Evolutionary conservation across 2,888 invertebrate genomes (phyloP).

Genomic region (Nephrocerus scutellatus): DNA sequence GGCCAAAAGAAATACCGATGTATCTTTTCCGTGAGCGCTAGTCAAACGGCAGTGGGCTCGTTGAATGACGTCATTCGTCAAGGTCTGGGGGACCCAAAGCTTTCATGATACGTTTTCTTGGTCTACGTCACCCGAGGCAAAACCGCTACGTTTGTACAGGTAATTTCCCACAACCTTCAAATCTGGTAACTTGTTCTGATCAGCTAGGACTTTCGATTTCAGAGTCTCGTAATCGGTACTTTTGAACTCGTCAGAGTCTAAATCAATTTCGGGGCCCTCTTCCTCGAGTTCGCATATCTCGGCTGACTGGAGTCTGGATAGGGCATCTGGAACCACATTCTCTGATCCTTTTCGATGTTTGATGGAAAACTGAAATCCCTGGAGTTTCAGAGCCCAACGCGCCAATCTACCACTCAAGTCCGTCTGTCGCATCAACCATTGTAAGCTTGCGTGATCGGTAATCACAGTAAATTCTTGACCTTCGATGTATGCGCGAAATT

Average conservation of each 20-base stretch:
- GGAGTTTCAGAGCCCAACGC: slow-evolving; percentile 22
- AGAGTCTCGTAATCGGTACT: background rate
- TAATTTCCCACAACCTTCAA: slow-evolving; percentile 7
- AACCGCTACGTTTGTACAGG: slow-evolving; percentile 11
- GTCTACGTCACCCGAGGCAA: background rate
- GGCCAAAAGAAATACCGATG: slow-evolving; percentile 14
- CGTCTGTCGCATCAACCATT: slow-evolving; percentile 27
- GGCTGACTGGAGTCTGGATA: slow-evolving; percentile 16
- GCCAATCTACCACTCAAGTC: slow-evolving; percentile 27
- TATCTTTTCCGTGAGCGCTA: slow-evolving; percentile 7
- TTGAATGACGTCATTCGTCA: slow-evolving; percentile 3
- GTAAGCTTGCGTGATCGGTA: slow-evolving; percentile 28
- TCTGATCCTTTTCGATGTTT: slow-evolving; percentile 24
- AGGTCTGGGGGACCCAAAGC: slow-evolving; percentile 13
- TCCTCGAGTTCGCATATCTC: background rate
- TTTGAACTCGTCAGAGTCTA: background rate
- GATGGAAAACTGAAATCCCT: slow-evolving; percentile 18
- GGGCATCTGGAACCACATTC: slow-evolving; percentile 27
- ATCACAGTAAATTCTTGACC: slow-evolving; percentile 21
- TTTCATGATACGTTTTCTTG: slow-evolving; percentile 11
- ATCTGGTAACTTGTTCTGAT: slow-evolving; percentile 5
- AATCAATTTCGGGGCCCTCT: background rate
- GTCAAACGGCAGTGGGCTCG: too few species aligned
- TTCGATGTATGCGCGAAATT: slow-evolving; percentile 16
- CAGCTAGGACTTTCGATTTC: too few species aligned